A percentile compares a stretch with the other conserved stretches of the same genome.
Conservation (phyloP, 35 echinoderm and acorn worm species). For the Ophiothrix spiculata region DNA sequence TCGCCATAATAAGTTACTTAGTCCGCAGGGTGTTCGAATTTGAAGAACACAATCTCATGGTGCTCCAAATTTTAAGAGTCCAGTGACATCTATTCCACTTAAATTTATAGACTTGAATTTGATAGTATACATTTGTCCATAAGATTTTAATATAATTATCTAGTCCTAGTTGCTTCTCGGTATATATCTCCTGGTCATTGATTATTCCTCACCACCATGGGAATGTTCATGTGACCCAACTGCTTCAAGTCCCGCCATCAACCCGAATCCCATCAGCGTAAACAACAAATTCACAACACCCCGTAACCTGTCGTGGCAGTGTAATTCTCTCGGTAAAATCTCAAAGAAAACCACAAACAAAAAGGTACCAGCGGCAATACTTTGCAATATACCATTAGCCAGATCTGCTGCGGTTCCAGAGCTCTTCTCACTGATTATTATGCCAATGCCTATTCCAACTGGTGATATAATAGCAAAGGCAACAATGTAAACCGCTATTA, state of each 20-base stretch:
- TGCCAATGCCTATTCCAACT: slow-evolving; percentile 16
- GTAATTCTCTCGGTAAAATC: slow-evolving; percentile 24
- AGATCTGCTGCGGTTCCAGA: not conserved
- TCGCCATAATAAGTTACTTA: no score
- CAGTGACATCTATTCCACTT: no score
- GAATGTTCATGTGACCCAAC: slow-evolving; percentile 1
- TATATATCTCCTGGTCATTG: no score
- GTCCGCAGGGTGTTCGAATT: no score
- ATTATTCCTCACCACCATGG: no score
- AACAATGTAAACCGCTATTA: not conserved
- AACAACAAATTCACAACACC: slow-evolving; percentile 7
- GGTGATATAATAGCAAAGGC: slow-evolving; percentile 16
- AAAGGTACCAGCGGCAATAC: slow-evolving; percentile 35
- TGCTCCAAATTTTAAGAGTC: no score
- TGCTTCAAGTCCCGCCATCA: slow-evolving; percentile 19
- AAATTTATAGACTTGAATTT: no score
- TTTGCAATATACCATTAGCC: slow-evolving; percentile 31
- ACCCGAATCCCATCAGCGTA: slow-evolving; percentile 25
- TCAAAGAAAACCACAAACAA: slow-evolving; percentile 42
- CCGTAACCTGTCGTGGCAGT: not conserved
- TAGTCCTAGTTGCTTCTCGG: no score
- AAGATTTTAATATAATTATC: no score
- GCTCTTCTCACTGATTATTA: not conserved
- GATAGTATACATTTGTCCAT: no score
- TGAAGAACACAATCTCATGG: no score